phyloP scores from a whole-genome alignment of 2,888 invertebrate species.

The Nomada fabriciana region DNA sequence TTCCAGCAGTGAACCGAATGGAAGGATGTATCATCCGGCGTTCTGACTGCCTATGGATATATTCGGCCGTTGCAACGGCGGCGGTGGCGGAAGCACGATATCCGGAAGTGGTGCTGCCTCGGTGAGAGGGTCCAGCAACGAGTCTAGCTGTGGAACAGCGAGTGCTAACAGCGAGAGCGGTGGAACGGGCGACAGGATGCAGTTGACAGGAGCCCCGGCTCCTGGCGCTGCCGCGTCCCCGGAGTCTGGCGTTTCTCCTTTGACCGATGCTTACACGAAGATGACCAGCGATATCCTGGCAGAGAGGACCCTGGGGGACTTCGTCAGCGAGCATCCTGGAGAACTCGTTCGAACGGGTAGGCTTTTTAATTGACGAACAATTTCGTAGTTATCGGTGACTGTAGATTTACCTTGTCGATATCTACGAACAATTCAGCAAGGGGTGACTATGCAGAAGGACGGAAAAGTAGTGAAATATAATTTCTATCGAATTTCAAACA shows the following conservation, averaged over 20 bases:
- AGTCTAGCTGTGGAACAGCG: conserved; percentile 70
- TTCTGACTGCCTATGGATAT: conserved; percentile 84
- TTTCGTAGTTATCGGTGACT: neutral
- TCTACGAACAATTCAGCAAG: no score
- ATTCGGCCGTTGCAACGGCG: conserved; percentile 83
- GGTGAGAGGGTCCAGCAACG: conserved; percentile 71
- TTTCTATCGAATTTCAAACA: no score
- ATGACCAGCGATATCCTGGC: conserved; percentile 96
- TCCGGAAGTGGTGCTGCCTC: conserved; percentile 75
- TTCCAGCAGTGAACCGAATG: conserved; percentile 71
- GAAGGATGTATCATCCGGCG: conserved; percentile 80
- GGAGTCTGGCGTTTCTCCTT: conserved; percentile 83
- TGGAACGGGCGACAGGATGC: conserved; percentile 78
- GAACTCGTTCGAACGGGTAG: conserved; percentile 94
- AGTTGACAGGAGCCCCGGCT: conserved; percentile 83
- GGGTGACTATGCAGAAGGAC: no score
- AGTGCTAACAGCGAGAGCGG: conserved; percentile 64
- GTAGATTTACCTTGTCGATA: no score
- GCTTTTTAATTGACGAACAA: neutral
- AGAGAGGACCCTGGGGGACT: conserved; percentile 94
- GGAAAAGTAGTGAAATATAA: no score
- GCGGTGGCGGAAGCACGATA: conserved; percentile 78
- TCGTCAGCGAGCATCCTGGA: conserved; percentile 95
- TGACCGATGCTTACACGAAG: conserved; percentile 86
- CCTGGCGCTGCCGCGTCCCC: conserved; percentile 83